A percentile compares a stretch with the other conserved stretches of the same genome.
phyloP scores from a whole-genome alignment of 1,140 invertebrate species.

The Tetragnatha versicolor region DNA sequence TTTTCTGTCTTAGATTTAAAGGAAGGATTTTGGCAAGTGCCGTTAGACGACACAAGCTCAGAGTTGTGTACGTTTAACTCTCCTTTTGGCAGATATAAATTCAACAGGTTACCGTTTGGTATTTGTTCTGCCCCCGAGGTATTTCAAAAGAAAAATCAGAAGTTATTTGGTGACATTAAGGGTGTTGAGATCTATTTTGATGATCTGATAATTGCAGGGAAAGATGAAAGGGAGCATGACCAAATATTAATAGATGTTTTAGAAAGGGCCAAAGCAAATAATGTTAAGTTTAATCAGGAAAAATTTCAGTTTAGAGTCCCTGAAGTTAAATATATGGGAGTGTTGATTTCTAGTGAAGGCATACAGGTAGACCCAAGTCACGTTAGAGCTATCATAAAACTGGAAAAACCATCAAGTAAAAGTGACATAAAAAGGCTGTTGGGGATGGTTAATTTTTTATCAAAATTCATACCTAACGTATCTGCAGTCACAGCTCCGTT shows the following conservation, averaged over 20 bases:
- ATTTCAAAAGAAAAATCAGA: conserved; percentile 30
- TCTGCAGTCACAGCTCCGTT: conserved; percentile 35
- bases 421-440: conserved; percentile 16
- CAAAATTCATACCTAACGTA: conserved; percentile 40
- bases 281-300: conserved; percentile 31
- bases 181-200: conserved; percentile 21
- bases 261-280: conserved; percentile 4
- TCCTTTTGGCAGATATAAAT: conserved; percentile 60
- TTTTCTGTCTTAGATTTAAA: conserved; percentile 33
- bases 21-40: conserved; percentile 28
- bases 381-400: conserved; percentile 59
- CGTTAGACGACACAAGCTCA: conserved; percentile 8
- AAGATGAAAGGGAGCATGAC: neutral
- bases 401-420: conserved; percentile 14
- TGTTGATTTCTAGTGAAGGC: neutral
- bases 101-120: conserved; percentile 66
- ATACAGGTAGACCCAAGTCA: conserved; percentile 62
- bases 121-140: conserved; percentile 64
- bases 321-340: conserved; percentile 49
- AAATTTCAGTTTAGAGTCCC: conserved; percentile 39
- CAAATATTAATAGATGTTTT: conserved; percentile 12
- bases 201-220: conserved; percentile 27
- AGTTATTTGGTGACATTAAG: conserved; percentile 33
- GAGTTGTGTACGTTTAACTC: conserved; percentile 45
- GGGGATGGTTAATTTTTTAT: conserved; percentile 36